These are phyloP conservation scores for Lepidurus packardi DNA, from an alignment of 1,140 invertebrate species.

Conservation along the genomic window DNA sequence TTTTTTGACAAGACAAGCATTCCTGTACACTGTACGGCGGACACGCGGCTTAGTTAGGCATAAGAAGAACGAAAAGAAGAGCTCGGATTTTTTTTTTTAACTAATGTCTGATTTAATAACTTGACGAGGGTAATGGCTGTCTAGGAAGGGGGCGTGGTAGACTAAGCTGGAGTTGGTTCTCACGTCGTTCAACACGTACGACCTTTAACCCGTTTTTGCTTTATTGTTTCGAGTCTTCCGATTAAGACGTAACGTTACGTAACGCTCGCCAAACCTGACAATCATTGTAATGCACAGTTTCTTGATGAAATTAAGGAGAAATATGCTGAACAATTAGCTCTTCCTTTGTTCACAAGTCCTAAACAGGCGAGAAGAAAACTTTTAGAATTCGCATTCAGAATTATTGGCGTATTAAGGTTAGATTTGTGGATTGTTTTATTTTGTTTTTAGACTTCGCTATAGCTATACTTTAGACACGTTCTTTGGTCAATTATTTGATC, in stretches of 20 bases:
- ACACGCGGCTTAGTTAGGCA: background rate
- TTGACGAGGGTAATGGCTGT: background rate
- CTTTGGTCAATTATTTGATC: too few species aligned
- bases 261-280: background rate
- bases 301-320: too few species aligned
- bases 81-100: background rate
- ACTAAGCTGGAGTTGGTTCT: slow-evolving; percentile 2
- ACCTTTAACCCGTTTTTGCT: background rate
- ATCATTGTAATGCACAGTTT: background rate
- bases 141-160: slow-evolving; percentile 1
- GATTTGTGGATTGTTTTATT: too few species aligned
- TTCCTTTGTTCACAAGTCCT: too few species aligned
- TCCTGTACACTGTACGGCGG: background rate
- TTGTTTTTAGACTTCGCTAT: too few species aligned
- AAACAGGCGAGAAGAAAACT: too few species aligned
- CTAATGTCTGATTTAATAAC: slow-evolving; percentile 16
- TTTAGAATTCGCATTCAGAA: too few species aligned
- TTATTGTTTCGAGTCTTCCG: background rate
- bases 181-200: slow-evolving; percentile 20
- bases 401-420: too few species aligned
- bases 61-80: background rate
- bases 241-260: background rate
- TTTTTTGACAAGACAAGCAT: background rate
- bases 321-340: too few species aligned
- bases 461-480: too few species aligned